phyloP scores from a whole-genome alignment of 2,888 invertebrate genomes.

The Amiota mariae region DNA sequence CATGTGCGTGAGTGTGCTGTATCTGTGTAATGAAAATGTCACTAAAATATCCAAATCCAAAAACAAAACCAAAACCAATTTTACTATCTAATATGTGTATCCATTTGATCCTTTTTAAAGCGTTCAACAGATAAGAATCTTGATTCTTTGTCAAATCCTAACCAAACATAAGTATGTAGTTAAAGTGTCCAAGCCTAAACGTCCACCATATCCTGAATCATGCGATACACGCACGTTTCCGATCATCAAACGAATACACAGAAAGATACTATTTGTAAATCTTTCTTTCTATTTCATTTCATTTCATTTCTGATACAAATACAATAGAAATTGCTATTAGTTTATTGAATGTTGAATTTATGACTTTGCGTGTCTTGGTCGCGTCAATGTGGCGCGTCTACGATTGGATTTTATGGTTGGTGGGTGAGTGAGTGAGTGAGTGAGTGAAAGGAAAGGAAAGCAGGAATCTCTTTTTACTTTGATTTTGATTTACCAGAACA shows the following conservation, averaged over 20 bases:
- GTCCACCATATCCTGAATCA: too few relatives aligned
- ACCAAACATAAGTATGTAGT: too few relatives aligned
- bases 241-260: too few relatives aligned
- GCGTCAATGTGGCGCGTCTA: not conserved
- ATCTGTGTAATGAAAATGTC: slow-evolving; percentile 66
- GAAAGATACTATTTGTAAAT: slow-evolving; percentile 3
- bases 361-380: slow-evolving; percentile 52
- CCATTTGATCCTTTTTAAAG: too few relatives aligned
- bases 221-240: too few relatives aligned
- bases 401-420: not conserved
- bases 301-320: not conserved
- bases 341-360: slow-evolving; percentile 59
- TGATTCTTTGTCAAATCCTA: too few relatives aligned
- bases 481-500: slow-evolving; percentile 37
- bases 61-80: too few relatives aligned
- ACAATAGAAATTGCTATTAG: slow-evolving; percentile 63
- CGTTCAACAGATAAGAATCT: too few relatives aligned
- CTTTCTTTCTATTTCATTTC: not conserved
- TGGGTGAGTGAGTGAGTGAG: slow-evolving; percentile 14
- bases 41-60: slow-evolving; percentile 52
- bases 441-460: slow-evolving; percentile 42
- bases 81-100: too few relatives aligned
- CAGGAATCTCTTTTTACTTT: slow-evolving; percentile 52
- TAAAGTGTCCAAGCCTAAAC: too few relatives aligned
- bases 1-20: slow-evolving; percentile 36